phyloP scores from a whole-genome alignment of 2,797 vertebrate species.

The Lycodopsis pacificus region DNA sequence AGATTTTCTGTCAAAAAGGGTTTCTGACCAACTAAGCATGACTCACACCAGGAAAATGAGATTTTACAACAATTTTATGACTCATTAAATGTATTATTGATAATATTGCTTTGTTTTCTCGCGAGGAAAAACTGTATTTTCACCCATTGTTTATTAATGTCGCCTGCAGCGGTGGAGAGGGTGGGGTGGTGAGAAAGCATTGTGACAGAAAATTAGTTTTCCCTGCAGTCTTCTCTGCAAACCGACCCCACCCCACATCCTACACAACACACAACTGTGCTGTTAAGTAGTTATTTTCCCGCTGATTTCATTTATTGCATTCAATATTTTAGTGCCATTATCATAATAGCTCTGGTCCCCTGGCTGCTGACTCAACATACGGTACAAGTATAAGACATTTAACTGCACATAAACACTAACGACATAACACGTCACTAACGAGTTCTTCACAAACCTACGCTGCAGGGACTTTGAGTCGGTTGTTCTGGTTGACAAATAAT shows the following conservation, averaged over 20 bases:
- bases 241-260: conserved; percentile 52
- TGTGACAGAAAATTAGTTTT: conserved; percentile 64
- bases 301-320: conserved; percentile 41
- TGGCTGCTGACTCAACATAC: conserved; percentile 43
- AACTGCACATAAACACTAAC: conserved; percentile 19
- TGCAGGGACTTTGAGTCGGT: conserved; percentile 28
- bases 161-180: conserved; percentile 1
- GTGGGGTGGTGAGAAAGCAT: conserved; percentile 2
- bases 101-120: conserved; percentile 11
- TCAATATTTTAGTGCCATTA: conserved; percentile 9
- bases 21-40: background rate
- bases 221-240: conserved; percentile 52
- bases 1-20: conserved; percentile 1
- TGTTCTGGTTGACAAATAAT: conserved; percentile 58
- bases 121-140: background rate
- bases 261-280: conserved; percentile 16
- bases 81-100: background rate
- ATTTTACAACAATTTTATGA: background rate
- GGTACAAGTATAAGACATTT: conserved; percentile 7
- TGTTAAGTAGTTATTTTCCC: conserved; percentile 18
- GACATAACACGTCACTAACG: conserved; percentile 1
- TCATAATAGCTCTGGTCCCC: conserved; percentile 8
- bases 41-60: conserved; percentile 8
- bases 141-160: conserved; percentile 22
- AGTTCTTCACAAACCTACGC: conserved; percentile 18